Conservation (phyloP, 2,888 invertebrate genomes). For the Yponomeuta sedellus region DNA sequence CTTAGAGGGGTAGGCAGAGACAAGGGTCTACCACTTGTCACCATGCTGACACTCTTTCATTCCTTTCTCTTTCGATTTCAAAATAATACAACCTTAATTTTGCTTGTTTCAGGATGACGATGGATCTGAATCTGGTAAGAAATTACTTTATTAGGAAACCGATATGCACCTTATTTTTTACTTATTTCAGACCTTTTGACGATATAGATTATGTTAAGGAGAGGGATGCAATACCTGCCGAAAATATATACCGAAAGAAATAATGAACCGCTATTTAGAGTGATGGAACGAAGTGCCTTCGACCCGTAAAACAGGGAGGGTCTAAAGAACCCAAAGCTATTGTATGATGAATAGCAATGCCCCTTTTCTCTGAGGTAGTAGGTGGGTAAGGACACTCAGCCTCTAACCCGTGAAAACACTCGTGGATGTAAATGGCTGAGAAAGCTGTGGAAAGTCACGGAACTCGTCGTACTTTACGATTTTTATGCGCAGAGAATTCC, state of each 20-base stretch:
- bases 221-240: too few species aligned
- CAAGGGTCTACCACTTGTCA: too few species aligned
- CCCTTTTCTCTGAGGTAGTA: neutral
- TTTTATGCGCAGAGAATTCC: neutral
- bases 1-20: too few species aligned
- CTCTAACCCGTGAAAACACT: neutral
- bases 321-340: neutral
- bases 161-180: too few species aligned
- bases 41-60: too few species aligned
- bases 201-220: too few species aligned
- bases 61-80: too few species aligned
- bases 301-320: neutral
- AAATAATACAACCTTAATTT: constrained; percentile 9
- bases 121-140: constrained; percentile 56
- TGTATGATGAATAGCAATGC: neutral
- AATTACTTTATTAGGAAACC: constrained; percentile 19
- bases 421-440: neutral
- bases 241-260: too few species aligned
- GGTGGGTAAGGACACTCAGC: neutral
- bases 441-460: neutral
- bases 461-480: neutral
- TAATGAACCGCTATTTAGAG: neutral
- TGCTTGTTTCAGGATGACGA: constrained; percentile 64
- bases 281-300: neutral
- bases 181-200: too few species aligned